A percentile compares a stretch with the other conserved stretches of the same genome.
Evolutionary conservation across 1,140 invertebrate species (phyloP).

Genomic region (Drosophila navojoa): DNA sequence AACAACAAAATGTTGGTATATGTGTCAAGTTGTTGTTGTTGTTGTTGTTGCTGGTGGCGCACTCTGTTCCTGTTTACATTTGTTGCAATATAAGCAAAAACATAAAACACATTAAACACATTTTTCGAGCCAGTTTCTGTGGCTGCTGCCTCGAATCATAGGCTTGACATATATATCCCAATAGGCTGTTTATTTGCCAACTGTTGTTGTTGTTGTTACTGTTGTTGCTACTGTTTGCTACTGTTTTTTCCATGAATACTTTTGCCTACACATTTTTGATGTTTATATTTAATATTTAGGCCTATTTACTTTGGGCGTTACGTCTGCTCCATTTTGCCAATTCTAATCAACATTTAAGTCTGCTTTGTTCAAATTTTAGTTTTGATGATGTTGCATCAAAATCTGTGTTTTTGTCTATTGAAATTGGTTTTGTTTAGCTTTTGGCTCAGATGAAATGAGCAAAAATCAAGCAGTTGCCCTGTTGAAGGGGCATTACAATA

Average conservation of each 20-base stretch:
- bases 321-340: constrained; percentile 11
- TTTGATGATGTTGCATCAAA: constrained; percentile 25
- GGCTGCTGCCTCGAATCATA: constrained; percentile 32
- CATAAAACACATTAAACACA: constrained; percentile 56
- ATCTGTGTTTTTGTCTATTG: not conserved
- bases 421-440: constrained; percentile 6
- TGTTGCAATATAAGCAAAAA: constrained; percentile 66
- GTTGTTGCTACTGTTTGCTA: too few relatives aligned
- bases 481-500: not conserved
- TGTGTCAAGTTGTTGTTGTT: constrained; percentile 52
- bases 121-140: constrained; percentile 54
- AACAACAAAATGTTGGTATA: constrained; percentile 69
- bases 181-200: constrained; percentile 23
- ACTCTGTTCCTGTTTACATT: constrained; percentile 76
- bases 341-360: constrained; percentile 62
- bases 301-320: not conserved
- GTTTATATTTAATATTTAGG: constrained; percentile 24
- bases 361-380: constrained; percentile 40
- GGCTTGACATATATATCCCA: constrained; percentile 71
- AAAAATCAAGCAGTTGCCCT: not conserved
- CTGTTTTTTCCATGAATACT: too few relatives aligned
- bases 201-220: constrained; percentile 2
- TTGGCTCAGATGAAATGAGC: not conserved
- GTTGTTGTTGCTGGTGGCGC: constrained; percentile 21
- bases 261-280: constrained; percentile 31